These are phyloP conservation scores for Dermatophagoides farinae DNA, from an alignment of 1,140 invertebrate species.

Conservation along the genomic window DNA sequence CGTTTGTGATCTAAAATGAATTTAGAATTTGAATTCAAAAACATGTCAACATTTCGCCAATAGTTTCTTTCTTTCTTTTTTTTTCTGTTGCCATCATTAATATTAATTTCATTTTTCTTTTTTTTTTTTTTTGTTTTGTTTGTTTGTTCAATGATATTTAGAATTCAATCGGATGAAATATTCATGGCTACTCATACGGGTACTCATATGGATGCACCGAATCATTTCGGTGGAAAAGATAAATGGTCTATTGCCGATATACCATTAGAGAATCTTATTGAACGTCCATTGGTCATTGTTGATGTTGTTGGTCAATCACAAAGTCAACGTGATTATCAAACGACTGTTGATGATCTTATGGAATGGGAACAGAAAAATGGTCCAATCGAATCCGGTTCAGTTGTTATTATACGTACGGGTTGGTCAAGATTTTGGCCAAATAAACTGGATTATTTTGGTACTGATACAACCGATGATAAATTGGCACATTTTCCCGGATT, in stretches of 20 bases:
- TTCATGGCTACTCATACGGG: slow-evolving; percentile 36
- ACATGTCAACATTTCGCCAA: no score
- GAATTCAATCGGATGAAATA: slow-evolving; percentile 32
- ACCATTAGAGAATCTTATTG: slow-evolving; percentile 36
- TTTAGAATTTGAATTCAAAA: no score
- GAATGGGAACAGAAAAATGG: slow-evolving; percentile 30
- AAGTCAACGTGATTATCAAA: neutral
- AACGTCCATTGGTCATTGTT: slow-evolving; percentile 32
- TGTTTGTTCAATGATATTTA: no score
- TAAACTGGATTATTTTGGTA: slow-evolving; percentile 17
- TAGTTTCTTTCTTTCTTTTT: no score
- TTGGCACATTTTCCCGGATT: slow-evolving; percentile 28
- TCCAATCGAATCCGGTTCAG: slow-evolving; percentile 23
- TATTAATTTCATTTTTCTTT: no score
- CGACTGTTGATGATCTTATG: slow-evolving; percentile 22
- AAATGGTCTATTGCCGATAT: slow-evolving; percentile 36
- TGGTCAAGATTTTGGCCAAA: slow-evolving; percentile 28
- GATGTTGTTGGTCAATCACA: slow-evolving; percentile 30
- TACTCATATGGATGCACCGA: slow-evolving; percentile 34
- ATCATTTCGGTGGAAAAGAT: slow-evolving; percentile 32
- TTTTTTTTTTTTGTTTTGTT: no score
- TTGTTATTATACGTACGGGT: slow-evolving; percentile 35
- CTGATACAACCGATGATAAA: slow-evolving; percentile 4
- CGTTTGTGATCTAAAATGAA: no score
- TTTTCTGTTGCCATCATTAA: no score